Base-by-base conservation (phyloP, 1,140 invertebrate species). In the Hyphantria cunea region DNA sequence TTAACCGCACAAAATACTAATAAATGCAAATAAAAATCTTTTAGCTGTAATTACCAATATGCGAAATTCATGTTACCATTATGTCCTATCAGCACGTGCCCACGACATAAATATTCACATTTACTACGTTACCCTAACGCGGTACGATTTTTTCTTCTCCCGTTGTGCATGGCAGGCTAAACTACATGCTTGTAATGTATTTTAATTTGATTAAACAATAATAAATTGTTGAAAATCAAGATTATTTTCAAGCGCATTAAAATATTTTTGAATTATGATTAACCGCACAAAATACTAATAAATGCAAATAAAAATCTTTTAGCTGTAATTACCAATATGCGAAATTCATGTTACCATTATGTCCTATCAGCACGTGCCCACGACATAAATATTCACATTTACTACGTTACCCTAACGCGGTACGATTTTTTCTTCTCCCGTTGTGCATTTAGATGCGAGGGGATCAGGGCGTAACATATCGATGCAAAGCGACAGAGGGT, bases 351-450 rank as follows among this genome's bases (percentile, higher is more conserved):
- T 89, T 74, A 68, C 76, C 82, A 84, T 85, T 85, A 84, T 69
- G 70, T 66, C 60, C 74, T 78, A 83, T 84, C 78, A 81, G 82
- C 86, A 89, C 86, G 86, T 89, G 86, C 72, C 78, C 60, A 32
- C 65, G 84, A 86, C 82, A 86, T 89, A 86, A 89, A 89, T 89
- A 84, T 89, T 86, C 84, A 82, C 78, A 89, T 89, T 25, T 86
- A 86, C 85, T 86, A 82, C 75, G 69, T 71, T 70, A 66, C 80
- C 73, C 77, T 73, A 77, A 73, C 61, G 73, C 64, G 74, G 47
- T 58, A 66, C 68, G 67, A 68, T 80, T 86, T 87, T 79, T 55
- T 64, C 56, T 67, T 76, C 71, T 82, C 80, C 78, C 75, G 78
- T 83, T 86, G 78, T 84, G 79, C 86, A 86, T 89, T 89, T 86